Evolutionary conservation across 37 sponge, comb jelly and placozoan genomes (phyloP), one percentile per base, ranked within the genome.

Genomic region (Petrosia ficiformis): DNA sequence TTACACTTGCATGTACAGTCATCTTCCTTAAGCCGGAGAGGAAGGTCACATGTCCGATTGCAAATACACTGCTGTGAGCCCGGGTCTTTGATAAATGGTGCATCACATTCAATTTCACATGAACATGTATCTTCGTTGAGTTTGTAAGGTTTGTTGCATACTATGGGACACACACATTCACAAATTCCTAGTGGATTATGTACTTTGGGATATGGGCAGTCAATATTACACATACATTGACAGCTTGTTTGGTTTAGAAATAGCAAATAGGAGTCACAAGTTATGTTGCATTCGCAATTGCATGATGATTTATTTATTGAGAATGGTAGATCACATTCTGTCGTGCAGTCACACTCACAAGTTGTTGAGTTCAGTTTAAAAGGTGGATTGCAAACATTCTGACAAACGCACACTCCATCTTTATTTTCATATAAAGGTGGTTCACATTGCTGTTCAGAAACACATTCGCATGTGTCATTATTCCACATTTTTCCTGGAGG

Each of bases 381-480:
- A 22, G 16, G 16, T 16, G 57, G 16, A 21, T 16, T 54, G 21
- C 38, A 4, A 33, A 26, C 25, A 14, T 56, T 52, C 26, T 38
- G 56, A 42, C 72, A 71, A 4, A 52, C 28, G 29, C 72, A 71
- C 29, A 19, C 6, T 19, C 28, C 25, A 4, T 71, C 4, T 26
- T 71, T n/a, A n/a, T n/a, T n/a, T n/a, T n/a, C n/a, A n/a, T n/a
- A n/a, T n/a, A n/a, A n/a, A n/a, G n/a, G n/a, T n/a, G n/a, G n/a
- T n/a, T n/a, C n/a, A n/a, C n/a, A n/a, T n/a, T n/a, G n/a, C n/a
- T n/a, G n/a, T n/a, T 44, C 59, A 59, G 70, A 71, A 34, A 48
- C 71, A 69, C 79, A 80, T 65, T 71, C 38, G 39, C 81, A 80
- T 6, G 42, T 25, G 26, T 64, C 3, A 29, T 61, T n/a, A 22